Evolutionary conservation across 2,888 invertebrate species (phyloP), one percentile per base, ranked within the genome.

Genomic region (Melanophora roralis): DNA sequence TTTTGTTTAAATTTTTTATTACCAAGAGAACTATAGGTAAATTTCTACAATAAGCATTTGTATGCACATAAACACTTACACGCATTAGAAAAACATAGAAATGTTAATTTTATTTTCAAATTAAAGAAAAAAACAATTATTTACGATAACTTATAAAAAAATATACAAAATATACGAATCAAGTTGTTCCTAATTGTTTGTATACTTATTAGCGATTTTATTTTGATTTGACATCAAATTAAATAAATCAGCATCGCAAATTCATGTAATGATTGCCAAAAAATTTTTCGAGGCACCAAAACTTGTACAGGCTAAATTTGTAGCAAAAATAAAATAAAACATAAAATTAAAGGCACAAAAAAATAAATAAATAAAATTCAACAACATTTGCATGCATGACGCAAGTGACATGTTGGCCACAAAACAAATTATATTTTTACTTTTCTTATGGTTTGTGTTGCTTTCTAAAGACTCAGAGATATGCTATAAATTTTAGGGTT

Each of bases 161-260:
- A 67, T 51, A 76, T 59, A 64, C 62, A 76, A 76, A 68, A 76
- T 76, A 73, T 74, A 51, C 16, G 40, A 49, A 21, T 40, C 8
- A 7, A 32, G 32, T 53, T 8, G n/a, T 8, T 14, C 32, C 53
- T 16, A 27, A 11, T 53, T 34, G 49, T 43, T 59, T 14, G 40
- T 23, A 3, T 19, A 51, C 11, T 55, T 32, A n/a, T 40, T 16
- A 8, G 34, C 9, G 32, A 53, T 57, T 62, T 64, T 53, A 60
- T 79, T 76, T 68, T 45, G 76, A 69, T 76, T 72, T 80, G 76
- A 80, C 80, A 80, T 76, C 80, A 80, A 80, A 76, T 80, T 80
- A 80, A 80, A 80, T 80, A 76, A 73, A 45, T 40, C 72, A 68
- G 76, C 76, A 73, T 57, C 64, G 72, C 68, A 76, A 76, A 80